Evolutionary conservation across 2,113 vertebrate genomes (phyloP).

Genomic region (Anolis sagrei): DNA sequence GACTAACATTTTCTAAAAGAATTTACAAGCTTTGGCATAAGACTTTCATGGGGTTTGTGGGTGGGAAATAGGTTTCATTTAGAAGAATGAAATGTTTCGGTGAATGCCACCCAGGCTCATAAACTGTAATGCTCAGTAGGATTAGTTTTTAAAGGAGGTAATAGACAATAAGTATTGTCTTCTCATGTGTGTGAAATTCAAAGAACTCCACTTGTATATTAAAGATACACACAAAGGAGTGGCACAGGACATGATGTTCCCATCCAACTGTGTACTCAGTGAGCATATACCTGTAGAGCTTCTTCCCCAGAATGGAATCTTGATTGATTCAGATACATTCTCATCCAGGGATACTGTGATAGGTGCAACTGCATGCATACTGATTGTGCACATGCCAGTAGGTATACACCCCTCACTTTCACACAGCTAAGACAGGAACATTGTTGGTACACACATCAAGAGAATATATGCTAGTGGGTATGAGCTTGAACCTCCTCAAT

Average conservation of each 20-base stretch:
- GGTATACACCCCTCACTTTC: neutral
- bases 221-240: neutral
- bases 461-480: neutral
- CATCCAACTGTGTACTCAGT: neutral
- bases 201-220: neutral
- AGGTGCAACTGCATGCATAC: no score
- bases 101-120: neutral
- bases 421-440: no score
- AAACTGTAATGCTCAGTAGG: neutral
- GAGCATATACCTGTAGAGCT: neutral
- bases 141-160: neutral
- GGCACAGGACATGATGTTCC: no score
- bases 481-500: neutral
- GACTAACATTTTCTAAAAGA: neutral
- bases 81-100: neutral
- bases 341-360: neutral
- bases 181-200: no score
- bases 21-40: neutral
- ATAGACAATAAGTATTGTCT: neutral
- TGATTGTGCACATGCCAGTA: neutral
- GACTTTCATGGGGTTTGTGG: no score
- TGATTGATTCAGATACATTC: neutral
- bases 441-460: neutral
- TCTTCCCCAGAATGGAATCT: neutral
- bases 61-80: no score